Evolutionary conservation across 2,888 invertebrate species (phyloP).

Genomic region (Cabera pusaria): DNA sequence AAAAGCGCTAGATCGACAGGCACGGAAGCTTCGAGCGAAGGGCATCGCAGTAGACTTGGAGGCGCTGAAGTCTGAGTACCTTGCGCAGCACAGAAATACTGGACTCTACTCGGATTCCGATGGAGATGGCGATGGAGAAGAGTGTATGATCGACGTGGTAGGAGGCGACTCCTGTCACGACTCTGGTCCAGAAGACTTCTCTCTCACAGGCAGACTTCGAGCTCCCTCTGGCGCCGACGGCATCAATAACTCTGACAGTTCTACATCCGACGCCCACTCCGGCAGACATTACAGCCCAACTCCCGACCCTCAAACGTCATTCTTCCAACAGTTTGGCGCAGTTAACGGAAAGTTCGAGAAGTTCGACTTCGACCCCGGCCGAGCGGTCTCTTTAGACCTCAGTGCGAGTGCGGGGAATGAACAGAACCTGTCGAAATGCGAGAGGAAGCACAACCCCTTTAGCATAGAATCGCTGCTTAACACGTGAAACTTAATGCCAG

Average conservation of each 20-base stretch:
- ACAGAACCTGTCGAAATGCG: conserved; percentile 79
- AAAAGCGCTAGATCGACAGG: conserved; percentile 96
- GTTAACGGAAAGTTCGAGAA: conserved; percentile 69
- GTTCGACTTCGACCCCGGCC: conserved; percentile 76
- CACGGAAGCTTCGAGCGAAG: conserved; percentile 94
- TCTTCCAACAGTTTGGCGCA: conserved; percentile 71
- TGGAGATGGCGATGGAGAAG: conserved; percentile 85
- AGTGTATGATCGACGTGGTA: conserved; percentile 93
- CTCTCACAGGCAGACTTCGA: conserved; percentile 81
- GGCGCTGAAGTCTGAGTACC: conserved; percentile 92
- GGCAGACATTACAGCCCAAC: conserved; percentile 73
- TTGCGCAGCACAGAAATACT: conserved; percentile 88
- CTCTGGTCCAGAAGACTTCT: conserved; percentile 85
- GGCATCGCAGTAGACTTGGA: conserved; percentile 95
- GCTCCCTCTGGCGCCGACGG: conserved; percentile 84
- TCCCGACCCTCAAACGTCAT: conserved; percentile 73
- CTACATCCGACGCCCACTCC: conserved; percentile 74
- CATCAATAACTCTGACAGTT: conserved; percentile 84
- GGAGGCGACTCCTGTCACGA: conserved; percentile 90
- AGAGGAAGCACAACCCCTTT: conserved; percentile 90
- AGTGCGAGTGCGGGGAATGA: conserved; percentile 68
- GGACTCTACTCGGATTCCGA: conserved; percentile 84
- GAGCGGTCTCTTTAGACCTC: conserved; percentile 77
- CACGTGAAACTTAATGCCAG: conserved; percentile 81
- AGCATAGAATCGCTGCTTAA: conserved; percentile 94